Percentiles rank a stretch among this genome's conserved stretches.
These are phyloP conservation scores for Gasteruption jaculator DNA, from an alignment of 2,888 invertebrate genomes.

Conservation along the genomic window DNA sequence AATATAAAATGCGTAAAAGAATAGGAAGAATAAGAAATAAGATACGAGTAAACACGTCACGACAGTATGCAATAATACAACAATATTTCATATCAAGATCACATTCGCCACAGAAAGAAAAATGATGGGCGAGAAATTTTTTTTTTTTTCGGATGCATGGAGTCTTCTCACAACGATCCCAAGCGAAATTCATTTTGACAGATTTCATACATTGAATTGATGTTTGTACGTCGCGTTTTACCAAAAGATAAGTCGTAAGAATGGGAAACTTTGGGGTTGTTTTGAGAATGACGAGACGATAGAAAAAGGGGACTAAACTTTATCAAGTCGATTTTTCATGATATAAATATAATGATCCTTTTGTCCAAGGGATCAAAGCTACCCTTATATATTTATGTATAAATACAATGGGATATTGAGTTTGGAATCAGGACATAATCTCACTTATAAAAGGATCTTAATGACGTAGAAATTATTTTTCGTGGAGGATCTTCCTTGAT, in stretches of 20 bases:
- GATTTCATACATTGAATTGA: constrained; percentile 51
- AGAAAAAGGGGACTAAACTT: no score
- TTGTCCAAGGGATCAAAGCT: no score
- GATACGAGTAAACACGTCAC: constrained; percentile 26
- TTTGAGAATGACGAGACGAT: no score
- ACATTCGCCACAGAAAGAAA: constrained; percentile 44
- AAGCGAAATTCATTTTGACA: constrained; percentile 49
- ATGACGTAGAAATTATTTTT: no score
- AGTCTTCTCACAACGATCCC: constrained; percentile 29
- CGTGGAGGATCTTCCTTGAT: no score
- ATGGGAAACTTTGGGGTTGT: no score
- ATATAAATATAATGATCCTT: no score
- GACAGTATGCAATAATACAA: constrained; percentile 42
- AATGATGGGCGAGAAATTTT: constrained; percentile 34
- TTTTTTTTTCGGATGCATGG: constrained; percentile 11
- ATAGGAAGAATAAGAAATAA: constrained; percentile 17
- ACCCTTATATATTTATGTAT: no score
- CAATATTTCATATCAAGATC: constrained; percentile 50
- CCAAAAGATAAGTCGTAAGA: constrained; percentile 43
- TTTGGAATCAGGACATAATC: no score
- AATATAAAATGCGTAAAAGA: constrained; percentile 13
- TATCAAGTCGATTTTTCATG: no score
- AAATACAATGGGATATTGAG: no score
- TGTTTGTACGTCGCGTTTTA: constrained; percentile 46
- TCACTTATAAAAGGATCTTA: no score